Evolutionary conservation across 2,113 vertebrate genomes (phyloP).

Genomic region (Tetrax tetrax): DNA sequence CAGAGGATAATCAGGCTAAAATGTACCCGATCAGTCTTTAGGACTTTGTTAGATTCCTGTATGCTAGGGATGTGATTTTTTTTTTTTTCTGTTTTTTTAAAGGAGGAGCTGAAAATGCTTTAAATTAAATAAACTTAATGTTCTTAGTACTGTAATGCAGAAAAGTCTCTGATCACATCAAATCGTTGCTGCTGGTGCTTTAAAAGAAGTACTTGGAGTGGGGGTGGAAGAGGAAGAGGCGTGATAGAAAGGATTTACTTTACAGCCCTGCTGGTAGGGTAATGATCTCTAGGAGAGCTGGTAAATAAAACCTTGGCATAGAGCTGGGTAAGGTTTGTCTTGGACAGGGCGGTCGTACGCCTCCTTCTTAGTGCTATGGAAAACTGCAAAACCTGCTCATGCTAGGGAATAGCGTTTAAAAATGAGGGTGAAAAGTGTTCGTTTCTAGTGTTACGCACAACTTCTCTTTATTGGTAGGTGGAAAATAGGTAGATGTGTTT

Average conservation of each 20-base stretch:
- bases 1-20: conserved; percentile 63
- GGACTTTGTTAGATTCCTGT: conserved; percentile 40
- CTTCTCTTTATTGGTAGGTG: not conserved
- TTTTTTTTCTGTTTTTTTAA: not conserved
- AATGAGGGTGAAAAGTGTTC: not conserved
- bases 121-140: not conserved
- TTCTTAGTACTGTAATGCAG: not conserved
- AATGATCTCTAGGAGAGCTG: not conserved
- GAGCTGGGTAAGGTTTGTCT: not conserved
- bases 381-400: not conserved
- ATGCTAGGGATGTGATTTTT: not conserved
- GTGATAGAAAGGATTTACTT: not conserved
- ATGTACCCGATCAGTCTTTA: conserved; percentile 65
- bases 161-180: not conserved
- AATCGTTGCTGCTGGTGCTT: not conserved
- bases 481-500: not conserved
- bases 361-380: not conserved
- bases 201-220: not conserved
- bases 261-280: not conserved
- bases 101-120: not conserved
- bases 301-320: not conserved
- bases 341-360: not conserved
- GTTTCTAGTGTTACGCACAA: not conserved
- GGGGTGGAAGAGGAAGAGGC: not conserved
- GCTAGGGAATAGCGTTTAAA: not conserved